Percentiles rank a stretch among this genome's conserved stretches.
Conservation (phyloP, 2,113 vertebrate species). For the Trochalopteron elliotii region DNA sequence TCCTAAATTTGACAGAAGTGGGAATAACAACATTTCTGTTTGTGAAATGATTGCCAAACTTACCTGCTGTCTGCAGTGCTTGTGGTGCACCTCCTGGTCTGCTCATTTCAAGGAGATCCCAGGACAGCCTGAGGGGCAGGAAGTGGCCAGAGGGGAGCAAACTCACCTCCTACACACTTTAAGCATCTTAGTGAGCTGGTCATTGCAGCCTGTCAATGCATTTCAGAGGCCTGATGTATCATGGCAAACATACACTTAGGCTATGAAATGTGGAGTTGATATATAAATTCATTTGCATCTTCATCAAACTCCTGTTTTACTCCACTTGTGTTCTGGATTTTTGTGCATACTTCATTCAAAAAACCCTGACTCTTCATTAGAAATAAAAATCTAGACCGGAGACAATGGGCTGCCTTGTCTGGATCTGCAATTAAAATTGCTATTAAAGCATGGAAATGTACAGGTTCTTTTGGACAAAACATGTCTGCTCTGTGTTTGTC, state of each 20-base stretch:
- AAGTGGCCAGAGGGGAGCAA: background rate
- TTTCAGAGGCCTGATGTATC: background rate
- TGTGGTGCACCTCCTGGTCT: background rate
- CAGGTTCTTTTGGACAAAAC: background rate
- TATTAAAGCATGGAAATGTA: background rate
- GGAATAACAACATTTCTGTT: background rate
- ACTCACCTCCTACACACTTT: background rate
- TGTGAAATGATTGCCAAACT: background rate
- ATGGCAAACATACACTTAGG: background rate
- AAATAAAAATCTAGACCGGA: background rate
- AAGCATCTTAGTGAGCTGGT: background rate
- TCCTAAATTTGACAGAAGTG: background rate
- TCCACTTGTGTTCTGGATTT: background rate
- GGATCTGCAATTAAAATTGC: background rate
- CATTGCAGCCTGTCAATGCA: background rate
- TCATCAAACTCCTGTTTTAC: background rate
- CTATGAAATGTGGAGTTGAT: background rate
- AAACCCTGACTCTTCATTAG: background rate
- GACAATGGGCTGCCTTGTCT: background rate
- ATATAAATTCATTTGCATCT: background rate
- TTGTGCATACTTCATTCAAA: background rate
- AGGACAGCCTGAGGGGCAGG: background rate
- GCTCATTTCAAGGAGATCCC: background rate
- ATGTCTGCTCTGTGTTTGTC: background rate
- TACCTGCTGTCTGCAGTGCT: accelerated